Base-by-base conservation (phyloP, 30 jellyfish, hydroid and myxozoan genomes). In the Aurelia sp. region DNA sequence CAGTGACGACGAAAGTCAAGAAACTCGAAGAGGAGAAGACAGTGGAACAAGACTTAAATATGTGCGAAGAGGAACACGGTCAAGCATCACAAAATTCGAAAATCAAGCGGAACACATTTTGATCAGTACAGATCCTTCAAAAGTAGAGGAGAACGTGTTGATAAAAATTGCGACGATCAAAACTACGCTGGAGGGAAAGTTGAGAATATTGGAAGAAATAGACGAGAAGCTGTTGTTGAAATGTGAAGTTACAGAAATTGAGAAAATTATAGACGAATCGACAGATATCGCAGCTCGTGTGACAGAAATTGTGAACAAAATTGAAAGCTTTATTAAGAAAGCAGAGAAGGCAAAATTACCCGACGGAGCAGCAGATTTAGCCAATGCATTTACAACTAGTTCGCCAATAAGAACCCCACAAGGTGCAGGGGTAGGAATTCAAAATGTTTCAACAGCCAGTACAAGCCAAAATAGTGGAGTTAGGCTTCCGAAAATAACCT, bases 321-420 rank as follows among this genome's bases (percentile, higher is more conserved):
- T 67, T 24, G 78, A 67, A 0, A 33, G 57, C 5, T 67, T 67
- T 67, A 24, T 24, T 3, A 67, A 67, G 78, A 33, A 33, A 9
- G 55, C 51, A 67, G 73, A 62, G 73, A 40, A 17, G 73, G 67
- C 67, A 57, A 62, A 62, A 62, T 10, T 40, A 40, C 73, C 21
- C 3, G 73, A 62, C 41, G 30, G 73, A 62, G 73, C 21, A n/a
- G 20, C 73, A 13, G 13, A 62, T 62, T 10, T 62, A 62, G 41
- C 21, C 21, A 62, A 10, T 62, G 20, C 30, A 30, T 13, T 62
- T 62, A 18, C 73, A 18, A 62, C 73, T 9, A 62, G 73, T 62
- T 62, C 73, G 17, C 73, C 73, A 10, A 40, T 40, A 40, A 40
- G 51, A 40, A 3, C 51, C 51, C 7, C 8, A 3, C 51, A 5